Percentiles rank a stretch among this genome's conserved stretches.
These are phyloP conservation scores for Vanessa cardui DNA, from an alignment of 2,888 invertebrate genomes.

Conservation along the genomic window DNA sequence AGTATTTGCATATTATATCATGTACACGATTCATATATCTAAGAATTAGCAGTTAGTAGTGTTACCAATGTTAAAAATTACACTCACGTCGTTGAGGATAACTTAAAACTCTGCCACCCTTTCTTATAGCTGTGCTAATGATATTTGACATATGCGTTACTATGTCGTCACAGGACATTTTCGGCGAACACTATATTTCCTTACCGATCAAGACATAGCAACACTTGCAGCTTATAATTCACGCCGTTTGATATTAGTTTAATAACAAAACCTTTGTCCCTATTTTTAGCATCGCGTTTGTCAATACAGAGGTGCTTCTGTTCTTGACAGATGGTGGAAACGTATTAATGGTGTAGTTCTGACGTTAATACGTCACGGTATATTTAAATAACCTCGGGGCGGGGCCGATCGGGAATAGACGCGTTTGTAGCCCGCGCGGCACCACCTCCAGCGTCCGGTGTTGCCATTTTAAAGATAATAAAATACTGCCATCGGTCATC, in stretches of 20 bases:
- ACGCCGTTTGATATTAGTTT: conserved; percentile 29
- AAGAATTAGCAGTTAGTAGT: conserved; percentile 4
- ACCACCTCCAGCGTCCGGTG: conserved; percentile 50
- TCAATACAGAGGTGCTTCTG: conserved; percentile 55
- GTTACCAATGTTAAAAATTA: conserved; percentile 16
- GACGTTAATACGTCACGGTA: conserved; percentile 59
- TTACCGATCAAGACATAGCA: conserved; percentile 18
- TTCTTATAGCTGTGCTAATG: conserved; percentile 42
- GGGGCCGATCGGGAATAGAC: conserved; percentile 54
- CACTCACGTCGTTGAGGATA: conserved; percentile 45
- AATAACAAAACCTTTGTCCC: conserved; percentile 38
- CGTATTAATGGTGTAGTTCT: conserved; percentile 50
- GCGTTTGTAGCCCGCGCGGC: conserved; percentile 66
- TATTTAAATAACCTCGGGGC: conserved; percentile 68
- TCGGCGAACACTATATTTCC: conserved; percentile 16
- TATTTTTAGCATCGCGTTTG: conserved; percentile 55
- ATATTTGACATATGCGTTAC: conserved; percentile 41
- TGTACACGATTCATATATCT: background rate
- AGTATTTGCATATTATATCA: background rate
- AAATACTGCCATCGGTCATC: conserved; percentile 34
- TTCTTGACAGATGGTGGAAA: conserved; percentile 65
- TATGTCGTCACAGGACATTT: conserved; percentile 45
- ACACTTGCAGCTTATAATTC: conserved; percentile 32
- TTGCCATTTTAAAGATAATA: conserved; percentile 44
- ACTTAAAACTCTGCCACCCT: conserved; percentile 41